These are phyloP conservation scores for Typhlichthys eigenmanni DNA, from an alignment of 2,797 vertebrate genomes.

Conservation along the genomic window DNA sequence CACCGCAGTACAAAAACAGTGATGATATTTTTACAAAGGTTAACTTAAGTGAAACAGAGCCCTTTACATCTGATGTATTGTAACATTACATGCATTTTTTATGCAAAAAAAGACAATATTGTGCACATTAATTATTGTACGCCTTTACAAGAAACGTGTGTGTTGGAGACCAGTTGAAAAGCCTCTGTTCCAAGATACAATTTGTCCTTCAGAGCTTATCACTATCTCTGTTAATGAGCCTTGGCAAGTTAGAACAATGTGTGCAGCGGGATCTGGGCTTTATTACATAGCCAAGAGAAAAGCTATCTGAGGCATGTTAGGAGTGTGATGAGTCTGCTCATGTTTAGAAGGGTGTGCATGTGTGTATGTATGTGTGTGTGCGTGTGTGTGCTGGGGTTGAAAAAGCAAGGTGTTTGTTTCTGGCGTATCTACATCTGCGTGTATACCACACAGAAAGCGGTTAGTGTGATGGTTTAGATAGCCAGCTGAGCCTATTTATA, in stretches of 20 bases:
- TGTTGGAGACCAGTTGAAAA: conserved; percentile 28
- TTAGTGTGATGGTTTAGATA: conserved; percentile 57
- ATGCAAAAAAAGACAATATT: conserved; percentile 31
- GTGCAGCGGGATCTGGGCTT: conserved; percentile 78
- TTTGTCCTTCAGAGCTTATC: conserved; percentile 83
- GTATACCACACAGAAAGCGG: conserved; percentile 31
- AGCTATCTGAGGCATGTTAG: conserved; percentile 63
- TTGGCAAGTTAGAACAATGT: conserved; percentile 80
- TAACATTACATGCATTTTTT: conserved; percentile 13
- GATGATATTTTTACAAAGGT: too few species aligned
- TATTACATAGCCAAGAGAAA: conserved; percentile 68
- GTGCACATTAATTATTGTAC: conserved; percentile 61
- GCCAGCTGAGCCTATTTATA: conserved; percentile 86
- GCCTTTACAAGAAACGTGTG: conserved; percentile 59
- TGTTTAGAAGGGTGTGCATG: conserved; percentile 45
- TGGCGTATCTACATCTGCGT: conserved; percentile 29
- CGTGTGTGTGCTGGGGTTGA: too few species aligned
- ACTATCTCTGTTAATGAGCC: conserved; percentile 80
- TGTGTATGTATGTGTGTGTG: conserved; percentile 32
- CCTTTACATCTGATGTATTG: not conserved
- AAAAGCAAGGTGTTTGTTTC: not conserved
- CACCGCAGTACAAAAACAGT: too few species aligned
- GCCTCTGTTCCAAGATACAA: conserved; percentile 62
- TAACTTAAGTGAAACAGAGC: too few species aligned
- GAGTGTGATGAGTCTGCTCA: conserved; percentile 68